Conservation (phyloP, 2,888 invertebrate species). For the Cetonia aurata region DNA sequence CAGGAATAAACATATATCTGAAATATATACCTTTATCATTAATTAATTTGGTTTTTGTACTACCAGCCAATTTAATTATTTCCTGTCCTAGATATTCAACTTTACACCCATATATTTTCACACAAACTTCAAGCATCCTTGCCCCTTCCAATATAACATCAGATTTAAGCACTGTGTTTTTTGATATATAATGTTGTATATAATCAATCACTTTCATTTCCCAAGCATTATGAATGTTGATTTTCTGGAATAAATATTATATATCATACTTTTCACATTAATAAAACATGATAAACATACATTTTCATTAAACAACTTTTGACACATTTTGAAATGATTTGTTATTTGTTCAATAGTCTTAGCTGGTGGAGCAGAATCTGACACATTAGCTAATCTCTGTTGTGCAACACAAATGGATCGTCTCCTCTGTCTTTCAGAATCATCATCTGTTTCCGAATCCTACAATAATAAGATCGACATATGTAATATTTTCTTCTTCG, state of each 20-base stretch:
- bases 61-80: slow-evolving; percentile 33
- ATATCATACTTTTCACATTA: background rate
- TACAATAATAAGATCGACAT: background rate
- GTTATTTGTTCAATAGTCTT: slow-evolving; percentile 28
- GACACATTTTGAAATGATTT: slow-evolving; percentile 28
- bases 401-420: slow-evolving; percentile 17
- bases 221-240: slow-evolving; percentile 44
- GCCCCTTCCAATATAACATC: slow-evolving; percentile 39
- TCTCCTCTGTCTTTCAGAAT: slow-evolving; percentile 12
- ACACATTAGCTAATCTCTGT: slow-evolving; percentile 9
- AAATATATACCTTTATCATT: slow-evolving; percentile 4
- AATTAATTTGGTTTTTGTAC: background rate
- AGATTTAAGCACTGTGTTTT: slow-evolving; percentile 21
- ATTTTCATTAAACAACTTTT: slow-evolving; percentile 38
- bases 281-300: slow-evolving; percentile 25
- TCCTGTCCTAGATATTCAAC: slow-evolving; percentile 42
- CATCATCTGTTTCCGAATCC: background rate
- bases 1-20: background rate
- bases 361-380: background rate
- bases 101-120: slow-evolving; percentile 42
- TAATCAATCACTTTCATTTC: slow-evolving; percentile 42
- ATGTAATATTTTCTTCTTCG: background rate
- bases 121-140: slow-evolving; percentile 39
- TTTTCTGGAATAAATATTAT: slow-evolving; percentile 37
- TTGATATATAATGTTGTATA: slow-evolving; percentile 18